These are phyloP conservation scores for Rhagium mordax DNA, from an alignment of 2,888 invertebrate species.

Conservation along the genomic window DNA sequence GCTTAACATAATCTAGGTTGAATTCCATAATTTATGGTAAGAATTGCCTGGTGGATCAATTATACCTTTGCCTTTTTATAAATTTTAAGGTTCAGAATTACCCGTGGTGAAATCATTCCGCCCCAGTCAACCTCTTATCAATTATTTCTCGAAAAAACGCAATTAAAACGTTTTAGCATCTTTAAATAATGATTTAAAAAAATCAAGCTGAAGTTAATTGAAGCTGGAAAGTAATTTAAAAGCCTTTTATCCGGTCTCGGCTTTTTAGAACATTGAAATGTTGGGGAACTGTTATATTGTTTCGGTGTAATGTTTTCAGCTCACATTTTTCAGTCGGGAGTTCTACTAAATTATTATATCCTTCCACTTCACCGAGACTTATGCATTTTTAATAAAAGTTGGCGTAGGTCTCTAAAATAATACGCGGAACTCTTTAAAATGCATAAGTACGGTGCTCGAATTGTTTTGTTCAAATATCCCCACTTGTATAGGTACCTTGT, in stretches of 20 bases:
- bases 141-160: slow-evolving; percentile 8
- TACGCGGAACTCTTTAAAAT: slow-evolving; percentile 2
- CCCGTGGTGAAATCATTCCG: neutral
- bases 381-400: slow-evolving; percentile 14
- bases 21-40: too few relatives aligned
- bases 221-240: slow-evolving; percentile 33
- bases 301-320: neutral
- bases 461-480: neutral
- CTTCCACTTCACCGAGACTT: slow-evolving; percentile 13
- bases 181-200: slow-evolving; percentile 30
- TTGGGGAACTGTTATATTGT: slow-evolving; percentile 13
- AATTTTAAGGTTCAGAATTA: neutral
- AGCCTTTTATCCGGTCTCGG: slow-evolving; percentile 18
- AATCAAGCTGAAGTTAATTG: slow-evolving; percentile 31
- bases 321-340: neutral
- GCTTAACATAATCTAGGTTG: too few relatives aligned
- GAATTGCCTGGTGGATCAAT: too few relatives aligned
- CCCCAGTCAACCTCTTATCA: neutral
- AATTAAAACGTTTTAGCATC: slow-evolving; percentile 31
- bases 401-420: neutral
- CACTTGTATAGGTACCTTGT: neutral
- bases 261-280: slow-evolving; percentile 20
- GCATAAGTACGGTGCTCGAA: neutral
- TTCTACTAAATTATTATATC: slow-evolving; percentile 8
- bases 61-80: too few relatives aligned